phyloP scores from a whole-genome alignment of 1,140 invertebrate species.

The Littorina saxatilis region DNA sequence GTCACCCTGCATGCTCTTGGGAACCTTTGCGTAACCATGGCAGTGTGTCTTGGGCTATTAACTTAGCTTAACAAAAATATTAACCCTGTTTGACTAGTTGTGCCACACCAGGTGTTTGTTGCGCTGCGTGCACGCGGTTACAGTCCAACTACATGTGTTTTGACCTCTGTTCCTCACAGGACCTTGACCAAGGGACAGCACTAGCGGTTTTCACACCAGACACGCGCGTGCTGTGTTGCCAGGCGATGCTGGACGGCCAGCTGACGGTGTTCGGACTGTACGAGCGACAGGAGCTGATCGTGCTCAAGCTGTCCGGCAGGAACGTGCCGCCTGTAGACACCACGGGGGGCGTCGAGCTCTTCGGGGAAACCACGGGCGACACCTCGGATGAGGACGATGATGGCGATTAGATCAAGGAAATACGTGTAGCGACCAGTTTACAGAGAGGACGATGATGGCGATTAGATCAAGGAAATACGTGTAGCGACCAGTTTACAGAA shows the following conservation, averaged over 20 bases:
- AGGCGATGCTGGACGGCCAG: conserved; percentile 84
- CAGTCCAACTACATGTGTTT: too few relatives aligned
- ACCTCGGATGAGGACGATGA: conserved; percentile 67
- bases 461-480: background rate
- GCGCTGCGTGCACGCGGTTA: too few relatives aligned
- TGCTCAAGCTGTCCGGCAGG: conserved; percentile 75
- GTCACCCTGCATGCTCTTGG: too few relatives aligned
- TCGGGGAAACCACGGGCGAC: conserved; percentile 65
- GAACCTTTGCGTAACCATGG: too few relatives aligned
- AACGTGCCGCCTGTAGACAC: conserved; percentile 48
- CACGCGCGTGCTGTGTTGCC: conserved; percentile 84
- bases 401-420: conserved; percentile 13
- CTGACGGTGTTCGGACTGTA: conserved; percentile 82
- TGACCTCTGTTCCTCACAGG: conserved; percentile 18
- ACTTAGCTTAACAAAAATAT: too few relatives aligned
- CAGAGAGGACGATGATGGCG: conserved; percentile 42
- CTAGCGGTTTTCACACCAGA: conserved; percentile 88
- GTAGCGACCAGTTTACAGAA: too few relatives aligned
- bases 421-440: too few relatives aligned
- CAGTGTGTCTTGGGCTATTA: too few relatives aligned
- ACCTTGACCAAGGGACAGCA: conserved; percentile 79
- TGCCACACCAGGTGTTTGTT: too few relatives aligned
- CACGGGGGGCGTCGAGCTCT: conserved; percentile 57
- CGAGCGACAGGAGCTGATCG: conserved; percentile 79
- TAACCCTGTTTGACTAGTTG: too few relatives aligned